phyloP scores from a whole-genome alignment of 2,888 invertebrate genomes.

The Operophtera brumata region DNA sequence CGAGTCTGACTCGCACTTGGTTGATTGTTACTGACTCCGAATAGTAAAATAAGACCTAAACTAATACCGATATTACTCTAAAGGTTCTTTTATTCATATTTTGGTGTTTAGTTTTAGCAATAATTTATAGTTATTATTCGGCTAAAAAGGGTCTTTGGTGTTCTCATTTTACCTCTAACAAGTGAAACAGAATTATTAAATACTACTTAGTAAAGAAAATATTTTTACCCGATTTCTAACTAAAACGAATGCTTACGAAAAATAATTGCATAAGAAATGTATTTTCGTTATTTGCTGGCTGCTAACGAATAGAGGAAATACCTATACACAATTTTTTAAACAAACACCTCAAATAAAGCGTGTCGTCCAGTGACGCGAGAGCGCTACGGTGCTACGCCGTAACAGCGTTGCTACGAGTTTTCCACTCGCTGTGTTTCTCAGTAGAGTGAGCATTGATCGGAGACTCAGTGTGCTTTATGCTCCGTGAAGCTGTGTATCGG shows the following conservation, averaged over 20 bases:
- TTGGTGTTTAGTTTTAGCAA: too few relatives aligned
- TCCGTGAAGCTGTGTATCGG: too few relatives aligned
- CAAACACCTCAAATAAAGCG: constrained; percentile 12
- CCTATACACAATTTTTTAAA: background rate
- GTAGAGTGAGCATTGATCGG: constrained; percentile 8
- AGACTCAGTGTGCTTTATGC: background rate
- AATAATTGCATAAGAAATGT: background rate
- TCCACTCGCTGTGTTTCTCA: constrained; percentile 6
- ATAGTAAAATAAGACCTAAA: too few relatives aligned
- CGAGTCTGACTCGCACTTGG: too few relatives aligned
- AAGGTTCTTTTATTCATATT: too few relatives aligned
- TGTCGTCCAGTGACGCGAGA: constrained; percentile 12
- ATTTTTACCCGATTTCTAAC: background rate
- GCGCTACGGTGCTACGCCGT: constrained; percentile 11
- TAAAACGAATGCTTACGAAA: background rate
- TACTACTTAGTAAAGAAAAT: too few relatives aligned
- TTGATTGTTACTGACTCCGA: too few relatives aligned
- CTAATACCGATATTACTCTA: too few relatives aligned
- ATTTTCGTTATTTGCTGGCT: constrained; percentile 2
- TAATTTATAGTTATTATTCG: too few relatives aligned
- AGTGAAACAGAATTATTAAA: too few relatives aligned
- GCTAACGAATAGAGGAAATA: background rate
- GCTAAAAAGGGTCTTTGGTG: too few relatives aligned
- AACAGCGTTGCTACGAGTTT: constrained; percentile 8
- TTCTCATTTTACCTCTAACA: too few relatives aligned